A percentile compares a stretch with the other conserved stretches of the same genome.
phyloP scores from a whole-genome alignment of 2,888 invertebrate species.

The Piscicola geometra region DNA sequence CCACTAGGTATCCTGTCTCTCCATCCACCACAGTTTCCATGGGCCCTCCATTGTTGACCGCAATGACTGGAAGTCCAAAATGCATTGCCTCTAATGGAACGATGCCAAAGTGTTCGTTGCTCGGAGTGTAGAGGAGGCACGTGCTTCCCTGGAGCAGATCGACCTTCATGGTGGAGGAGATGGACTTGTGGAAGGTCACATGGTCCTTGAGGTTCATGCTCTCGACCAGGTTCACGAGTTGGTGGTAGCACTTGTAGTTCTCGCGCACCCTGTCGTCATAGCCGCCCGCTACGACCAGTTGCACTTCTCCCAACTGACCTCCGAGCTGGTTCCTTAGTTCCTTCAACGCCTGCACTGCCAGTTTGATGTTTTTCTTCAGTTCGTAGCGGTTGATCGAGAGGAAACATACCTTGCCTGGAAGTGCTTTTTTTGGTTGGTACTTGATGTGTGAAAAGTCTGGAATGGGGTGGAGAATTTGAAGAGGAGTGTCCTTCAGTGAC shows the following conservation, averaged over 20 bases:
- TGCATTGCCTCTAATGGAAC: constrained; percentile 99
- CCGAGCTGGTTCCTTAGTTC: background rate
- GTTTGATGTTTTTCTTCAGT: constrained; percentile 84
- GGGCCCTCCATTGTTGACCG: constrained; percentile 91
- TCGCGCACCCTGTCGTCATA: constrained; percentile 82
- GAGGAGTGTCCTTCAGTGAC: constrained; percentile 63
- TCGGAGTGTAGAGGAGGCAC: constrained; percentile 87
- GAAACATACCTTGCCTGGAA: constrained; percentile 61
- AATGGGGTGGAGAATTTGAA: constrained; percentile 88
- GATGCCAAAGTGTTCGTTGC: constrained; percentile 96
- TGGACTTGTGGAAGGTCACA: constrained; percentile 79
- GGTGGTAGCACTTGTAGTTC: constrained; percentile 77
- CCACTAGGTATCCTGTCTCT: constrained; percentile 57
- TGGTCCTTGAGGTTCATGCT: constrained; percentile 62
- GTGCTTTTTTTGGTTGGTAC: constrained; percentile 47
- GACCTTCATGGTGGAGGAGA: constrained; percentile 77
- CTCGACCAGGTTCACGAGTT: constrained; percentile 67
- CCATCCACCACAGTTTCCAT: constrained; percentile 72
- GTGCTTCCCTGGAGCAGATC: constrained; percentile 71
- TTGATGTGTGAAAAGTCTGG: constrained; percentile 65
- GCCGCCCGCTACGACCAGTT: constrained; percentile 89
- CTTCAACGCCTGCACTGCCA: constrained; percentile 74
- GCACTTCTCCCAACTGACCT: constrained; percentile 57
- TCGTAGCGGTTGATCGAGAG: constrained; percentile 95
- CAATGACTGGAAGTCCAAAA: constrained; percentile 83